Base-by-base conservation (phyloP, 2,113 vertebrate species). In the Nibea coibor region DNA sequence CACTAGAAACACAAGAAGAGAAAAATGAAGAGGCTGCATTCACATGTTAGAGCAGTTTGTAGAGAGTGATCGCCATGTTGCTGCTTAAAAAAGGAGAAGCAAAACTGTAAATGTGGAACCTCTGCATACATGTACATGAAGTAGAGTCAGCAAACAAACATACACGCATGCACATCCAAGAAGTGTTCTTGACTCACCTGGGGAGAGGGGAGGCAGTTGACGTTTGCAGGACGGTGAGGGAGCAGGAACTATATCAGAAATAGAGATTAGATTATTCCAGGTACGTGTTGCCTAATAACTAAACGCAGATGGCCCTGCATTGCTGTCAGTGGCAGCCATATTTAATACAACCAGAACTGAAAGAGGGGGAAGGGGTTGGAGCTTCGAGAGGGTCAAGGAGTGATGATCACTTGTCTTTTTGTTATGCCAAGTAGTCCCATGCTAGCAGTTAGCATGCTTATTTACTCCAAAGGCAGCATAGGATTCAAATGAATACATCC, bases 191-290 rank as follows among this genome's bases (percentile, higher is more conserved):
- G 3, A 84, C 92, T 92, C 58, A 95, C 95, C 84, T 12, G 94
- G 94, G 16, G 93, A 94, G 42, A 87, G 80, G 0, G 94, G 94
- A 17, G 91, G 82, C 16, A 86, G 4, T 7, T 90, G 86, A 0
- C 14, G n/a, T 57, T 73, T 58, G 19, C 59, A 53, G 15, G 79
- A 64, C 10, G 92, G 73, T 11, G 91, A 64, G 1, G 86, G 7
- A n/a, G 90, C 69, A 53, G 91, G 89, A 57, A 94, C 94, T 94
- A 9, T 6, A 83, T 31, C 5, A 69, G 45, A 79, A 80, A 82
- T 0, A 87, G 0, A 0, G 19, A 12, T 84, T 51, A 26, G 24
- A 11, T 28, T 28, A 48, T 66, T 16, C 16, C 16, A 24, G n/a
- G 5, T 42, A 8, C 7, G 1, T 22, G 61, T 43, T 62, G 31